Base-by-base conservation (phyloP, 2,888 invertebrate genomes). In the Drosophila pseudotakahashii region DNA sequence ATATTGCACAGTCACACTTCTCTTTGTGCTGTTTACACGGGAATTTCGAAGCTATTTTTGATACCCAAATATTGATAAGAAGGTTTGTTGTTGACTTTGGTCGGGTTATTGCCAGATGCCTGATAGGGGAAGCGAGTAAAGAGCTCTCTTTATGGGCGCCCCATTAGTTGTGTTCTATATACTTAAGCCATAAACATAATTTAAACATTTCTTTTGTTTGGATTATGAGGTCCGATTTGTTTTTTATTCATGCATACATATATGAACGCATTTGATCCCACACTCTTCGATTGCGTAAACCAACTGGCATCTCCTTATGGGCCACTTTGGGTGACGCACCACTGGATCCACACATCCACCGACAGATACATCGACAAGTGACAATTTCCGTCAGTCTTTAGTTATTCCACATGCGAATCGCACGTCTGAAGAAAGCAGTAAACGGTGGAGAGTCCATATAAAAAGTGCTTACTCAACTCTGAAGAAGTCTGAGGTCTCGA, bases 21-120 rank as follows among this genome's bases (percentile, higher is more conserved):
- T 60, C 39, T 48, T 48, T 26, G 23, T 4, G 9, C n/a, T 61
- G 34, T 48, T 61, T 58, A 51, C 36, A 63, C 63, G 50, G 51
- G 51, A 32, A 55, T 54, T 48, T 14, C 42, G 6, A 14, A 47
- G 47, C 26, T 42, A 53, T 53, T 66, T 47, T 50, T 37, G 42
- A 47, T 55, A 48, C 50, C 44, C 61, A 68, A 78, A 73, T 66
- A 69, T 76, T 79, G 77, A 76, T 77, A 70, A 76, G 63, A 32
- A 23, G 37, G 52, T 48, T 71, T 26, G 37, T 14, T 68, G 68
- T 68, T 53, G 50, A 37, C 44, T 52, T 54, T 30, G 26, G 26
- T 23, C 11, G 41, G 16, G 16, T 48, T 11, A 34, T 26, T 48
- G 48, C 62, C 59, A 48, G 48, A 59, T 42, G 26, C 26, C 45